These are phyloP conservation scores for Laterallus jamaicensis DNA, from an alignment of 2,113 vertebrate species.

Conservation along the genomic window DNA sequence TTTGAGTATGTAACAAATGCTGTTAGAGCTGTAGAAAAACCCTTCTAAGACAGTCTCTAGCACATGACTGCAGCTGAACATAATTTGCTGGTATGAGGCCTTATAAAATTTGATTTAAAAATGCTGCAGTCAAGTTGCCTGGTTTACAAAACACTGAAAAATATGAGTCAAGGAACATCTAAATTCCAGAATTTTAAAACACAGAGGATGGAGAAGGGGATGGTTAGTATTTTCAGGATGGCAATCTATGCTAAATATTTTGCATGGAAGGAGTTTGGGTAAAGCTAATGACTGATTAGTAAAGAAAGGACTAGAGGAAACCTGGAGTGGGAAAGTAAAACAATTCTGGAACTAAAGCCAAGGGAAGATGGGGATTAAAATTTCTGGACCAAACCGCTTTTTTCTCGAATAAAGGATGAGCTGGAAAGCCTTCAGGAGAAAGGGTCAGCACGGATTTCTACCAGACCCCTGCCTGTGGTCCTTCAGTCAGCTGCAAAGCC, in stretches of 20 bases:
- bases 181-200: background rate
- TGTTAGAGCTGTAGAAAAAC: background rate
- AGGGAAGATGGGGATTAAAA: background rate
- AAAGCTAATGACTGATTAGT: background rate
- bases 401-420: background rate
- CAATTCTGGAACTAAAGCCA: background rate
- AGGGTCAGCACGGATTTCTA: background rate
- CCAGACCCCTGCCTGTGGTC: background rate
- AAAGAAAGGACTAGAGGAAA: background rate
- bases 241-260: background rate
- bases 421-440: background rate
- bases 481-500: background rate
- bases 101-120: background rate
- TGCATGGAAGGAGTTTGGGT: background rate
- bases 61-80: background rate
- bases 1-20: background rate
- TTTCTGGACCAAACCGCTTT: background rate
- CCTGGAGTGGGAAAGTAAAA: background rate
- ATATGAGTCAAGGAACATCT: background rate
- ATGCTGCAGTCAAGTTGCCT: background rate
- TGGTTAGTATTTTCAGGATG: background rate
- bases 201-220: background rate
- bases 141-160: background rate
- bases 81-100: background rate
- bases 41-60: background rate